Conservation (phyloP, 2,113 vertebrate species). For the Damaliscus lunatus region DNA sequence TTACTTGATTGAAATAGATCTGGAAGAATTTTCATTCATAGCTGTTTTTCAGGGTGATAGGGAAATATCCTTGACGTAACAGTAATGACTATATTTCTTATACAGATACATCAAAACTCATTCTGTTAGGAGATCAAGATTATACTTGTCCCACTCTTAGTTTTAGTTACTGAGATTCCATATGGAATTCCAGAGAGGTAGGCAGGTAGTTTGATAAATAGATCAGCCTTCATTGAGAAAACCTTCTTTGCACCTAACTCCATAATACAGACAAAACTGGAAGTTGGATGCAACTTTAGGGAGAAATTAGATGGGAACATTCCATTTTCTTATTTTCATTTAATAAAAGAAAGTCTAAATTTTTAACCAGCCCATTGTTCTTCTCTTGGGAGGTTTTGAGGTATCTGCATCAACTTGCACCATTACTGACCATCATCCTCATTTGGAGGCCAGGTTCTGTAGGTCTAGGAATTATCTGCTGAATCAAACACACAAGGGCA, state of each 20-base stretch:
- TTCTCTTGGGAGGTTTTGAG: background rate
- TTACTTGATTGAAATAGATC: conserved; percentile 9
- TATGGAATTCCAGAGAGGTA: background rate
- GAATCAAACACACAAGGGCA: background rate
- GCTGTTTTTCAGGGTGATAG: background rate
- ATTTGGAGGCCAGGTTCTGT: background rate
- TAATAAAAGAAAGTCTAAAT: background rate
- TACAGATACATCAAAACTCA: background rate
- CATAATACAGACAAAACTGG: background rate
- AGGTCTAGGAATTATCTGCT: background rate
- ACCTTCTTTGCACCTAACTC: background rate
- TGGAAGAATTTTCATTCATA: background rate
- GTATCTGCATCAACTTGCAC: background rate
- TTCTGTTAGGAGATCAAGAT: background rate
- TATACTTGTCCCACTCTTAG: background rate
- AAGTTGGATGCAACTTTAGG: background rate
- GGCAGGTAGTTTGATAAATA: background rate
- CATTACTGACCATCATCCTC: background rate
- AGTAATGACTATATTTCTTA: background rate
- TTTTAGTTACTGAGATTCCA: background rate
- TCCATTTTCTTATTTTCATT: background rate
- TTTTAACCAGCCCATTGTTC: background rate
- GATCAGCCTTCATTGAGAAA: background rate
- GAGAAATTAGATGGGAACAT: background rate
- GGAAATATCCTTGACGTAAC: background rate